These are phyloP conservation scores for Dicrostonyx torquatus DNA, from an alignment of 2,797 vertebrate genomes.

Conservation along the genomic window DNA sequence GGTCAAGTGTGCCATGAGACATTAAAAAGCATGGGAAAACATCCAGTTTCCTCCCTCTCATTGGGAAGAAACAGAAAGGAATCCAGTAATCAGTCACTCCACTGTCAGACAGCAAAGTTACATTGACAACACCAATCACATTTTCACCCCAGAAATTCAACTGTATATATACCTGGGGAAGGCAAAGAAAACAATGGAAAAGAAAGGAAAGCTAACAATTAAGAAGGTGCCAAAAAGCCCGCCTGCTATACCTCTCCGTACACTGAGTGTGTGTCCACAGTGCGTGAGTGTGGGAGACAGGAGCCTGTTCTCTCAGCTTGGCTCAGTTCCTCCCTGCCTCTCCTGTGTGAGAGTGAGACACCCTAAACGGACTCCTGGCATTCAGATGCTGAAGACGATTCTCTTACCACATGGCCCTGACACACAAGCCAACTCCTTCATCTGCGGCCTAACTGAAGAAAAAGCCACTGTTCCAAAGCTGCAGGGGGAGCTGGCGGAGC, in stretches of 20 bases:
- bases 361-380: slow-evolving; percentile 29
- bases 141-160: slow-evolving; percentile 21
- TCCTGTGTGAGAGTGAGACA: slow-evolving; percentile 25
- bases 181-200: background rate
- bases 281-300: background rate
- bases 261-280: background rate
- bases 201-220: slow-evolving; percentile 16
- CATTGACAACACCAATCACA: background rate
- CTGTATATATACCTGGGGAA: background rate
- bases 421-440: slow-evolving; percentile 64
- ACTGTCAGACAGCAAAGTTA: background rate
- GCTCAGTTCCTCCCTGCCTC: background rate
- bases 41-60: slow-evolving; percentile 9
- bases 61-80: slow-evolving; percentile 12
- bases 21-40: slow-evolving; percentile 34
- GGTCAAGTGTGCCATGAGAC: background rate
- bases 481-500: background rate
- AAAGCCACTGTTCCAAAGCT: slow-evolving; percentile 41
- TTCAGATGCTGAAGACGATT: background rate
- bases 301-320: slow-evolving; percentile 49
- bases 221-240: slow-evolving; percentile 36
- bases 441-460: slow-evolving; percentile 37
- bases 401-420: slow-evolving; percentile 40
- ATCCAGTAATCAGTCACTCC: background rate
- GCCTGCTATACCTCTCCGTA: background rate